phyloP scores from a whole-genome alignment of 2,113 vertebrate genomes.

The Telmatochromis sp. region DNA sequence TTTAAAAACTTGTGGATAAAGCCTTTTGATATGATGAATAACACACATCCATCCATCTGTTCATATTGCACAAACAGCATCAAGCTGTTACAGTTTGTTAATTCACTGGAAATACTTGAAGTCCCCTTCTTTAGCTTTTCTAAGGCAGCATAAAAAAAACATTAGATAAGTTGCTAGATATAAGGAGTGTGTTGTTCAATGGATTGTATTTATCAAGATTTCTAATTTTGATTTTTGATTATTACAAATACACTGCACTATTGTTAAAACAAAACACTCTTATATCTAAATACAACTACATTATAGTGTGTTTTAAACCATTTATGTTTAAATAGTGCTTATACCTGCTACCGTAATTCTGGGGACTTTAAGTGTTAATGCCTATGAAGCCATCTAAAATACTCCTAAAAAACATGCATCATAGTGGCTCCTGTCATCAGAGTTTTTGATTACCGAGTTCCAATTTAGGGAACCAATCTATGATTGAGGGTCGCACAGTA shows the following conservation, averaged over 20 bases:
- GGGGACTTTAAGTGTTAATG: neutral
- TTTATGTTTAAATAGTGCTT: neutral
- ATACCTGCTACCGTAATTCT: neutral
- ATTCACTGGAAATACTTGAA: neutral
- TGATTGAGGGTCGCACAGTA: neutral
- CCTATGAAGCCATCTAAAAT: neutral
- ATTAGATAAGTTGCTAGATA: neutral
- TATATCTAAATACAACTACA: neutral
- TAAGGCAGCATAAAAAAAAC: neutral
- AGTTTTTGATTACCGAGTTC: neutral
- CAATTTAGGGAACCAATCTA: neutral
- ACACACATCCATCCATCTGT: neutral
- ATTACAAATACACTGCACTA: neutral
- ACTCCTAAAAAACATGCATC: neutral
- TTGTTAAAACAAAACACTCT: neutral
- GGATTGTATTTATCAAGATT: neutral
- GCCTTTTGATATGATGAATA: neutral
- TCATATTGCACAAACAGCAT: slow-evolving; percentile 33
- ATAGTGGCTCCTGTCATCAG: neutral
- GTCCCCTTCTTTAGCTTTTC: neutral
- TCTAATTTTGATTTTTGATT: neutral
- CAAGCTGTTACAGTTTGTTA: neutral
- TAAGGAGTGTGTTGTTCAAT: neutral
- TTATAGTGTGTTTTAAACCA: neutral
- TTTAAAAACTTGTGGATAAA: neutral